phyloP scores from a whole-genome alignment of 2,797 vertebrate genomes.

The Brotula barbata region DNA sequence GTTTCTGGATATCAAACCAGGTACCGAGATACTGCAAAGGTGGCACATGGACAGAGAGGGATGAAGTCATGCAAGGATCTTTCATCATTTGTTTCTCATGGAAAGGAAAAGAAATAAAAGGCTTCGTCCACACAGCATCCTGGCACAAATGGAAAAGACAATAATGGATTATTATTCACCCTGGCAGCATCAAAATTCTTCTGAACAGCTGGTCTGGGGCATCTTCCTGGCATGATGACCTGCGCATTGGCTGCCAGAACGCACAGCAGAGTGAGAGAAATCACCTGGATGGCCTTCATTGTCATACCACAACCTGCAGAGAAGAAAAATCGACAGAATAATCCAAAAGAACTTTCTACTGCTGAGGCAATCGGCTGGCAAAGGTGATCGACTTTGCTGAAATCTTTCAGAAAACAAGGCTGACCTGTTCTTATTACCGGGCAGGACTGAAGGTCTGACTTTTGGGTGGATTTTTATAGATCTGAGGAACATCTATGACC shows the following conservation, averaged over 20 bases:
- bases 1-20: conserved; percentile 86
- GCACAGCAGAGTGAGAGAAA: conserved; percentile 72
- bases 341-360: too few relatives aligned
- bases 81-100: too few relatives aligned
- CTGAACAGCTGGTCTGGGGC: conserved; percentile 79
- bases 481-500: background rate
- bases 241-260: conserved; percentile 73
- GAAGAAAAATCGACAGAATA: too few relatives aligned
- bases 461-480: conserved; percentile 37
- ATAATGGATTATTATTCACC: conserved; percentile 43
- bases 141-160: too few relatives aligned
- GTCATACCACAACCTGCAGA: conserved; percentile 41
- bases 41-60: background rate
- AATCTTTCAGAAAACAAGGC: too few relatives aligned
- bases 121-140: too few relatives aligned
- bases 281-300: conserved; percentile 63
- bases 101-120: too few relatives aligned
- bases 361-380: too few relatives aligned
- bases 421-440: conserved; percentile 39
- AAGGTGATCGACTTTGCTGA: too few relatives aligned
- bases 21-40: conserved; percentile 83
- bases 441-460: conserved; percentile 4
- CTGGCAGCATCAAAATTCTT: conserved; percentile 70
- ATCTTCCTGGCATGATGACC: conserved; percentile 76
- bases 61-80: background rate